Conservation (phyloP, 2,888 invertebrate species). For the Timema cristinae region DNA sequence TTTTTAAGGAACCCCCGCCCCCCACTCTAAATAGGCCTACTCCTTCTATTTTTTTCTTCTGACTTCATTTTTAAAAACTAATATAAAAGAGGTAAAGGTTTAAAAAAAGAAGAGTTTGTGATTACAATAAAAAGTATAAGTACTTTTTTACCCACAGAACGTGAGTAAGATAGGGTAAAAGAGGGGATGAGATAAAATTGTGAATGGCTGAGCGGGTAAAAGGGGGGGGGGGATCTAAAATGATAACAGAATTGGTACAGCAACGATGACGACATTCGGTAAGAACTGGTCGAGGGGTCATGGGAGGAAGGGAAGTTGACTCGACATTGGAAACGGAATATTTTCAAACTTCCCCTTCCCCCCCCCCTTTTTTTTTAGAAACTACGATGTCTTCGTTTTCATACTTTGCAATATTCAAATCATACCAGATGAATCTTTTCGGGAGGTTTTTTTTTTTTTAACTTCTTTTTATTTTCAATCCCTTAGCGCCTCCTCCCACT, state of each 20-base stretch:
- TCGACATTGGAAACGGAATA: constrained; percentile 24
- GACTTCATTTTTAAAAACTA: constrained; percentile 28
- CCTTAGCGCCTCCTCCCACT: neutral
- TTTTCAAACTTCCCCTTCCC: neutral
- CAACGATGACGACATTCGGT: constrained; percentile 16
- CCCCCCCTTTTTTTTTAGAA: neutral
- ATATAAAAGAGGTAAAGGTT: constrained; percentile 23
- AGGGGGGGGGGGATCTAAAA: constrained; percentile 5
- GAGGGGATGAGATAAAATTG: constrained; percentile 11
- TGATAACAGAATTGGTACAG: constrained; percentile 16
- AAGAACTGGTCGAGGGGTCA: no score
- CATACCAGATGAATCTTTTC: constrained; percentile 20
- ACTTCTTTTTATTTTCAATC: constrained; percentile 1
- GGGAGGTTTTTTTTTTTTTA: no score
- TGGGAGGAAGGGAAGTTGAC: neutral
- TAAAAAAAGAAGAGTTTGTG: constrained; percentile 24
- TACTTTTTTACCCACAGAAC: neutral
- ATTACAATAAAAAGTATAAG: constrained; percentile 19
- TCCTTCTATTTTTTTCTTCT: constrained; percentile 24
- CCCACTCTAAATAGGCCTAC: neutral
- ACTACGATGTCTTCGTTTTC: constrained; percentile 16
- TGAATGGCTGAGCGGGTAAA: constrained; percentile 9
- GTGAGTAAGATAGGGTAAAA: neutral
- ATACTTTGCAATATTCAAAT: constrained; percentile 25
- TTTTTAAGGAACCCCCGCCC: constrained; percentile 1